Base-by-base conservation (phyloP, 2,113 vertebrate genomes). In the Hippocampus comes region DNA sequence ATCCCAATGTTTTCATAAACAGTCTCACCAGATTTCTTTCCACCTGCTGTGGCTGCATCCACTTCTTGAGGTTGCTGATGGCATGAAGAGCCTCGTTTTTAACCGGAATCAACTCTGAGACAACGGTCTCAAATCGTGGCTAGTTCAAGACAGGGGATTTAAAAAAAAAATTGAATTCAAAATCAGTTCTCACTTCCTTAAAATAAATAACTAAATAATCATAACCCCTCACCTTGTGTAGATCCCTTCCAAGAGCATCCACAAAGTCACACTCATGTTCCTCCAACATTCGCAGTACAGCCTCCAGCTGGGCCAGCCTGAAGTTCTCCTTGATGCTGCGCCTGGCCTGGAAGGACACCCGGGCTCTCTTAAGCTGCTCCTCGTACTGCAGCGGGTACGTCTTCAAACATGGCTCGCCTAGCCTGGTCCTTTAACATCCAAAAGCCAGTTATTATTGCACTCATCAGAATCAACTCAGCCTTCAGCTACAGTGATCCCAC, bases 241-340 rank as follows among this genome's bases (percentile, higher is more conserved):
- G 87, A 76, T 93, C 92, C 68, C 85, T 83, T 67, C 87, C 81
- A 15, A 94, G 88, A 68, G 89, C 85, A 23, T 89, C 90, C 63
- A 92, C 89, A 83, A 94, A 92, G 73, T 93, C 91, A 64, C 85
- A 84, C 77, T 94, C 90, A 3, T 92, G 91, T 21, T 91, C 89
- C 49, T 85, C 86, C 80, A 94, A 76, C 91, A 94, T 84, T 34
- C 73, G 83, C 59, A 93, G 71, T 55, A 92, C 30, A 21, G 89
- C 90, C 72, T 92, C 87, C 65, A 94, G 79, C 83, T 94, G 93
- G 34, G 75, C 59, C 56, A 83, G 67, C 63, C 92, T 82, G 82
- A 92, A 92, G 72, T n/a, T 65, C 63, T 91, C 89, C 49, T 83
- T 82, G 0, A 83, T 41, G 27, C 88, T 88, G 17, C 84, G 90